phyloP scores from a whole-genome alignment of 2,888 invertebrate genomes.

The Drosophila lutescens region DNA sequence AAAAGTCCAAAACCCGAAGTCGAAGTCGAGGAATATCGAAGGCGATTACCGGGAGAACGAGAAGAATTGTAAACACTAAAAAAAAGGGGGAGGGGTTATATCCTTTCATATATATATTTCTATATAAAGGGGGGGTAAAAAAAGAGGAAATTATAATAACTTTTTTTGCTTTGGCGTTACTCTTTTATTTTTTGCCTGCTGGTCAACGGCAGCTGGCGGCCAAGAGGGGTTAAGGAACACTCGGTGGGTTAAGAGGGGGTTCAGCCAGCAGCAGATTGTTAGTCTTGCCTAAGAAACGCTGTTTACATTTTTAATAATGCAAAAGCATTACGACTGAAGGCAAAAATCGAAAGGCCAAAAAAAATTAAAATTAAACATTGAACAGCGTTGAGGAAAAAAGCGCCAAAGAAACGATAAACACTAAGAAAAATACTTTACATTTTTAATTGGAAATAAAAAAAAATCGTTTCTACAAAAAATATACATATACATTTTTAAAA shows the following conservation, averaged over 20 bases:
- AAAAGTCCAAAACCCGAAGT: conserved; percentile 28
- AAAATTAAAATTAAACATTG: conserved; percentile 61
- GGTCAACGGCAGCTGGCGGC: conserved; percentile 56
- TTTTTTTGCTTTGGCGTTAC: conserved; percentile 53
- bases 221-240: background rate
- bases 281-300: conserved; percentile 28
- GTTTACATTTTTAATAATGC: conserved; percentile 66
- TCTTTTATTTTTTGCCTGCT: conserved; percentile 16
- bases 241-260: conserved; percentile 6
- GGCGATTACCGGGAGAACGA: conserved; percentile 57
- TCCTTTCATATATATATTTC: background rate
- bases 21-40: conserved; percentile 58
- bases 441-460: too few species aligned
- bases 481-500: too few species aligned
- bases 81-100: conserved; percentile 2
- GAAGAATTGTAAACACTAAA: conserved; percentile 12
- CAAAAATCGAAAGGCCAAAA: conserved; percentile 39
- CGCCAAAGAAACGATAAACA: background rate
- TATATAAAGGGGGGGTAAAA: conserved; percentile 12
- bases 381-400: conserved; percentile 23
- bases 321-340: conserved; percentile 20
- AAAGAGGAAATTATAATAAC: conserved; percentile 69
- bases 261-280: conserved; percentile 21
- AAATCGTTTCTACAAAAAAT: too few species aligned
- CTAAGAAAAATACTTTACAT: too few species aligned